These are phyloP conservation scores for Phalera bucephala DNA, from an alignment of 2,888 invertebrate species.

Conservation along the genomic window DNA sequence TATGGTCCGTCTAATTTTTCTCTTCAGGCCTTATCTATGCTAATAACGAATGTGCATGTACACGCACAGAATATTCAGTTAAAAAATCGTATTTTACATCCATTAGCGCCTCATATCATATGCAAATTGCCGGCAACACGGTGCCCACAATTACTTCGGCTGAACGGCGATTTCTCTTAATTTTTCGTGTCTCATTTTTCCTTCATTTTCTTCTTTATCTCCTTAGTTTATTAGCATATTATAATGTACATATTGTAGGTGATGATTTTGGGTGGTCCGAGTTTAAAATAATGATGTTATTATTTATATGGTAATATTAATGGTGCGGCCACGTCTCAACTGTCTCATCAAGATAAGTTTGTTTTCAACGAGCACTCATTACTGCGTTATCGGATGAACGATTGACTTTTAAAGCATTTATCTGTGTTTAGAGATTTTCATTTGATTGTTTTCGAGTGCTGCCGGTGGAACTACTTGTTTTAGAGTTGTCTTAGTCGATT, in stretches of 20 bases:
- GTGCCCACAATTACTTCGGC: conserved; percentile 58
- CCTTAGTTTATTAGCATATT: conserved; percentile 56
- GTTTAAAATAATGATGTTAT: conserved; percentile 72
- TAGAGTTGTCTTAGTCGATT: conserved; percentile 13
- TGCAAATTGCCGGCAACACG: conserved; percentile 68
- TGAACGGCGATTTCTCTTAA: conserved; percentile 57
- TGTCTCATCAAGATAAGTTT: conserved; percentile 78
- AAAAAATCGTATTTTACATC: conserved; percentile 63
- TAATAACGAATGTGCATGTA: conserved; percentile 60
- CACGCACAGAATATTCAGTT: conserved; percentile 61
- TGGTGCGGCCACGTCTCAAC: conserved; percentile 55
- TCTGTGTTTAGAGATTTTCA: conserved; percentile 56
- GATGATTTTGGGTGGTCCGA: conserved; percentile 81
- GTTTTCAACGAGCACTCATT: conserved; percentile 74
- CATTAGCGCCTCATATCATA: conserved; percentile 75
- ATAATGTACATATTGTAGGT: conserved; percentile 56
- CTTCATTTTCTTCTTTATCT: conserved; percentile 63
- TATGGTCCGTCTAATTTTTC: conserved; percentile 34
- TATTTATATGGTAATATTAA: conserved; percentile 76
- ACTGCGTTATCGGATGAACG: conserved; percentile 69
- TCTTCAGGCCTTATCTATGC: conserved; percentile 63
- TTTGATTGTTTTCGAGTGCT: conserved; percentile 54
- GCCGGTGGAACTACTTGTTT: conserved; percentile 31
- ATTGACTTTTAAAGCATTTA: conserved; percentile 67
- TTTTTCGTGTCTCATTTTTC: conserved; percentile 56